Evolutionary conservation across 2,797 vertebrate species (phyloP).

Genomic region (Netta rufina): DNA sequence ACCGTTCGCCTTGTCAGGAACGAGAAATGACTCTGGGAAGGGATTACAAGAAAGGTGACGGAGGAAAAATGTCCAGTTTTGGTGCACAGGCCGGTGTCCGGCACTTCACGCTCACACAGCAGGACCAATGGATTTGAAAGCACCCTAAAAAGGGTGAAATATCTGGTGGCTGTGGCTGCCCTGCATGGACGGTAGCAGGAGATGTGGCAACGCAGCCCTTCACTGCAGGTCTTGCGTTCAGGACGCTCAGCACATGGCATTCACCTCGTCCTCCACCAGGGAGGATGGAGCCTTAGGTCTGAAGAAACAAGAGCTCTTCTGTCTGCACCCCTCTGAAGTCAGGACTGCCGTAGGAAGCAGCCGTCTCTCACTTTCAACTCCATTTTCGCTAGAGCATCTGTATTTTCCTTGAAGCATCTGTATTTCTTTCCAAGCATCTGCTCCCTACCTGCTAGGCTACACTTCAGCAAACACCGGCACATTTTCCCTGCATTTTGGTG

Average conservation of each 20-base stretch:
- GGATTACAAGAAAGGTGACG: not conserved
- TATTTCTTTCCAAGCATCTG: not conserved
- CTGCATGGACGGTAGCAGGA: not conserved
- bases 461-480: not conserved
- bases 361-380: not conserved
- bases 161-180: not conserved
- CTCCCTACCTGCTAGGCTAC: not conserved
- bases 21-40: not conserved
- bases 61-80: not conserved
- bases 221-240: not conserved
- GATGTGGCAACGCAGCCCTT: not conserved
- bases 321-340: not conserved
- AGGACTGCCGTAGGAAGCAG: not conserved
- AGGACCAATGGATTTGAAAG: not conserved
- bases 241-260: accelerated
- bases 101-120: not conserved
- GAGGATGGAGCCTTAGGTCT: not conserved
- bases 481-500: not conserved
- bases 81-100: not conserved
- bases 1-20: not conserved
- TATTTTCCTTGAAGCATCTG: not conserved
- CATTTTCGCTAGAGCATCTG: not conserved
- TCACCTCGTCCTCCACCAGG: not conserved
- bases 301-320: not conserved
- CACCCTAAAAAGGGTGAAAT: not conserved